Evolutionary conservation across 2,797 vertebrate genomes (phyloP).

Genomic region (Thripadectes ignobilis): DNA sequence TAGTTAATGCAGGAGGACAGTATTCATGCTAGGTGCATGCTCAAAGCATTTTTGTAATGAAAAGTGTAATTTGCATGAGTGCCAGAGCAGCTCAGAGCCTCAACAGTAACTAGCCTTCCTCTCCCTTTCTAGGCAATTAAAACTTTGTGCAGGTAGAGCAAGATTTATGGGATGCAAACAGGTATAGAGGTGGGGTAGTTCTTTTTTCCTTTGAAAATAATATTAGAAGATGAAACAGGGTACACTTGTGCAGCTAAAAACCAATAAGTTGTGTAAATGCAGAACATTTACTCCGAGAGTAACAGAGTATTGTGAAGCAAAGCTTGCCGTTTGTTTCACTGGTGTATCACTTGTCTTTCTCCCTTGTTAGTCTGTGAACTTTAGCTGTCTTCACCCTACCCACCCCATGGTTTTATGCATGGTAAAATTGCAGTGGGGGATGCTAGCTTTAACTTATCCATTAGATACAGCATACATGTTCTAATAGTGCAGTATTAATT

Average conservation of each 20-base stretch:
- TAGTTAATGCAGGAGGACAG: background rate
- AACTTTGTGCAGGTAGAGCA: constrained; percentile 59
- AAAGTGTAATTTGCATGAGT: constrained; percentile 22
- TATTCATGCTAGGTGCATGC: constrained; percentile 22
- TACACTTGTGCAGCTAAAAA: background rate
- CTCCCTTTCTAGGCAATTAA: constrained; percentile 59
- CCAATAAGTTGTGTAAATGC: background rate
- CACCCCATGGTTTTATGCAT: background rate
- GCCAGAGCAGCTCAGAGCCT: constrained; percentile 40
- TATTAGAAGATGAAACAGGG: background rate
- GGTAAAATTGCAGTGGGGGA: background rate
- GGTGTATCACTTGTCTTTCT: background rate
- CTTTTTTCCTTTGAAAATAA: constrained; percentile 49
- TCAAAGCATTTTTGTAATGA: background rate
- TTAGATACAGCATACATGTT: background rate
- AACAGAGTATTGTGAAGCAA: background rate
- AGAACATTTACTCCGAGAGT: background rate
- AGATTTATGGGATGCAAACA: constrained; percentile 50
- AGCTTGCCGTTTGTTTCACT: background rate
- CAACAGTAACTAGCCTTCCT: constrained; percentile 51
- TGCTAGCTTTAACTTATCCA: background rate
- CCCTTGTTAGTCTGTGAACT: background rate
- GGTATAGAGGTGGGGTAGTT: constrained; percentile 60
- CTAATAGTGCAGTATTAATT: background rate
- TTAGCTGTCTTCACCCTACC: background rate